A percentile compares a stretch with the other conserved stretches of the same genome.
Evolutionary conservation across 1,140 invertebrate genomes (phyloP).

Genomic region (Sarcophaga bullata): DNA sequence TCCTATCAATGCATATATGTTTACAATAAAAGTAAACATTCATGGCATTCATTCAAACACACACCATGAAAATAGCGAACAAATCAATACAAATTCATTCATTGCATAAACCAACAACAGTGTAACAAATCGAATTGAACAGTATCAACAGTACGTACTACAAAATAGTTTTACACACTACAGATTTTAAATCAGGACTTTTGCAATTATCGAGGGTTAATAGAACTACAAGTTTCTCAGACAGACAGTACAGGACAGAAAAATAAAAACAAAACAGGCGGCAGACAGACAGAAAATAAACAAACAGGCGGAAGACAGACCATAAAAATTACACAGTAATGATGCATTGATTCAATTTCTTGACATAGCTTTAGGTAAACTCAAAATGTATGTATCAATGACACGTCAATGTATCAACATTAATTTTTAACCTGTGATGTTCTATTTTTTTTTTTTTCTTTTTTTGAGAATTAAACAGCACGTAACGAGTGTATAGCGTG

Average conservation of each 20-base stretch:
- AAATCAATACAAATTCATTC: neutral
- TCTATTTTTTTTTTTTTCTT: no score
- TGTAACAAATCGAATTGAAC: no score
- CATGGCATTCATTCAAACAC: neutral
- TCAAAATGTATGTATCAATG: neutral
- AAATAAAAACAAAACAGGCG: no score
- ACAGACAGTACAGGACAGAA: no score
- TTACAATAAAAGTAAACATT: neutral
- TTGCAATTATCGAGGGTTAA: neutral
- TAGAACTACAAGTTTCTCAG: neutral
- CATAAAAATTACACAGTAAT: neutral
- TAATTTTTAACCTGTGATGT: neutral
- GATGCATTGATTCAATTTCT: constrained; percentile 26
- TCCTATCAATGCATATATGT: neutral
- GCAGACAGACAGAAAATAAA: no score
- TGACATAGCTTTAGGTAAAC: neutral
- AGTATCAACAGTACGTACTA: neutral
- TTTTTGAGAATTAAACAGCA: neutral
- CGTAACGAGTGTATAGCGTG: neutral
- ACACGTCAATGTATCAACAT: constrained; percentile 29
- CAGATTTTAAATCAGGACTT: constrained; percentile 15
- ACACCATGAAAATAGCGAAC: neutral
- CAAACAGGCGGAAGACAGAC: no score
- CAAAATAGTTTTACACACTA: neutral
- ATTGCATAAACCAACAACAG: no score